A percentile compares a stretch with the other conserved stretches of the same genome.
Conservation (phyloP, 92 coral and sea anemone genomes). For the Palythoa heliodiscus region DNA sequence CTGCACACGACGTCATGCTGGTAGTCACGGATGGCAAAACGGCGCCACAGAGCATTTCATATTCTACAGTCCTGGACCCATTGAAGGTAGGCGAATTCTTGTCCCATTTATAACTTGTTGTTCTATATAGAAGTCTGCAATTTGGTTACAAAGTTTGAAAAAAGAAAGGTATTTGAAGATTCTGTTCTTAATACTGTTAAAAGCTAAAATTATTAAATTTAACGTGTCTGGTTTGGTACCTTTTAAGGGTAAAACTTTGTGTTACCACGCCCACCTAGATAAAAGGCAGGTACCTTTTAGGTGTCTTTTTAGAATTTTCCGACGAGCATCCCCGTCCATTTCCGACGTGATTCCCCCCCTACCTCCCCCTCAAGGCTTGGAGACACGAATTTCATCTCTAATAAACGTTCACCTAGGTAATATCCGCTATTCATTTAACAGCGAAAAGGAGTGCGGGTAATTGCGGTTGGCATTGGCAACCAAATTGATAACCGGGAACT, state of each 20-base stretch:
- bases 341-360: no score
- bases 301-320: no score
- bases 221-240: no score
- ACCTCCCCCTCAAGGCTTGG: no score
- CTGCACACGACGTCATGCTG: constrained; percentile 26
- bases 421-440: not conserved
- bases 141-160: not conserved
- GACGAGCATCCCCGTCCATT: not conserved
- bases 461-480: constrained; percentile 33
- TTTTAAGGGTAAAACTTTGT: no score
- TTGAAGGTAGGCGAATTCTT: constrained; percentile 2
- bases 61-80: constrained; percentile 19
- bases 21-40: constrained; percentile 39
- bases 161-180: no score
- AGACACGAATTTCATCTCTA: no score
- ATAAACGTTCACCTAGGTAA: not conserved
- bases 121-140: not conserved
- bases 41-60: not conserved
- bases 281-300: no score
- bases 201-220: no score
- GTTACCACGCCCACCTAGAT: no score
- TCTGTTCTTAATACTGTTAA: no score
- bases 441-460: constrained; percentile 27
- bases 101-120: not conserved
- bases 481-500: constrained; percentile 18